Evolutionary conservation across 2,888 invertebrate species (phyloP), one percentile per base, ranked within the genome.

Genomic region (Melinaea menophilus): DNA sequence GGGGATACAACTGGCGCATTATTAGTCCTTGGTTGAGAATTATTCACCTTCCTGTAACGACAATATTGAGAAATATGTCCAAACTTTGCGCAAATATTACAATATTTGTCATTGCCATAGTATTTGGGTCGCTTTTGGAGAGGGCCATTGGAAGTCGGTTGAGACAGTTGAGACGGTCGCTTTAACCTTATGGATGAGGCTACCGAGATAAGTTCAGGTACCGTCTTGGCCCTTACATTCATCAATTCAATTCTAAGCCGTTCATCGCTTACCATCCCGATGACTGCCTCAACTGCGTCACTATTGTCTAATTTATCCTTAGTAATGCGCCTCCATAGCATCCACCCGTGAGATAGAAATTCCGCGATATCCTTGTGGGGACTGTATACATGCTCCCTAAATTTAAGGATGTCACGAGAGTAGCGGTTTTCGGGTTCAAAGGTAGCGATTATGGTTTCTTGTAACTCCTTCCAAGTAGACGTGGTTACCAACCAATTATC

Each of bases 211-310:
- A 22, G 22, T 22, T 22, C 22, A 22, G 22, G 22, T 22, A 22
- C 22, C 22, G 22, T 22, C 22, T 22, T 22, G 22, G 22, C 22
- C 22, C 22, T 22, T 3, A 56, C 60, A 48, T 65, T 68, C 51
- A 68, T 37, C 5, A 68, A 22, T 37, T 68, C 67, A 5, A 65
- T 73, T 4, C 74, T 58, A 1, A 77, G 55, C 0, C 73, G 69
- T 13, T 72, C 75, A 55, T 77, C 75, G 9, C 60, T 61, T 7
- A 75, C 55, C 13, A 68, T 68, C 3, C 75, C 75, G 22, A 77
- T 65, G 2, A 65, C 62, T 0, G 65, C 65, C 48, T 65, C 65
- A 1, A 65, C 62, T 7, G 65, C 57, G 46, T 22, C 22, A 22
- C 22, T 22, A 22, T 22, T 22, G 22, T 22, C 22, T 22, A 22